Conservation (phyloP, 1,140 invertebrate genomes). For the Chlorops oryzae region DNA sequence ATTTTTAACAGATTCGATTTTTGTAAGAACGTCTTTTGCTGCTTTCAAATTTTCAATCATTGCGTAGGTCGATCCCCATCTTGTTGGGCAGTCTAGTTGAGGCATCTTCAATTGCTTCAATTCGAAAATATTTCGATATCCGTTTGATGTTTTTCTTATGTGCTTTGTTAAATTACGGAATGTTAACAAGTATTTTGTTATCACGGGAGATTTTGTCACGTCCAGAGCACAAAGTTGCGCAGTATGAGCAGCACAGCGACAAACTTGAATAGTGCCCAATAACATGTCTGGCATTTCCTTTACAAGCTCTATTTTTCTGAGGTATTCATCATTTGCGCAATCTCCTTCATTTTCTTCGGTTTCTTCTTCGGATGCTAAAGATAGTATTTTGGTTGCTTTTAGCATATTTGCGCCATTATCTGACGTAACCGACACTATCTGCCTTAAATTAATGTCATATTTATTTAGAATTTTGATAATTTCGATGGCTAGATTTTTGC, state of each 20-base stretch:
- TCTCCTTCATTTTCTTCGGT: no score
- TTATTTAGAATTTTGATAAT: slow-evolving; percentile 3
- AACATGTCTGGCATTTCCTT: slow-evolving; percentile 6
- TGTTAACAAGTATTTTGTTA: background rate
- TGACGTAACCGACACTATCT: background rate
- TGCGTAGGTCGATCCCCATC: slow-evolving; percentile 16
- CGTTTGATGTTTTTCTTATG: slow-evolving; percentile 11
- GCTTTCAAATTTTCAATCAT: slow-evolving; percentile 11
- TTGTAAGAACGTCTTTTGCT: slow-evolving; percentile 10
- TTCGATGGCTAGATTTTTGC: no score
- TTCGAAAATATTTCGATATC: slow-evolving; percentile 10
- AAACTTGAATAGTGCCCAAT: slow-evolving; percentile 8
- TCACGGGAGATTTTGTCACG: slow-evolving; percentile 8
- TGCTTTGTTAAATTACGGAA: slow-evolving; percentile 6
- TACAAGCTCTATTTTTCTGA: slow-evolving; percentile 1
- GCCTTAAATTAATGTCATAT: slow-evolving; percentile 4
- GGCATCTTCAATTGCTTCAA: slow-evolving; percentile 13
- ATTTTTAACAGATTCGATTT: slow-evolving; percentile 11
- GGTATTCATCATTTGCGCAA: no score
- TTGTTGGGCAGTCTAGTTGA: slow-evolving; percentile 15
- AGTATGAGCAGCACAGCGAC: slow-evolving; percentile 4
- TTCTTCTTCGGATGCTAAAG: no score
- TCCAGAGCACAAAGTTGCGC: slow-evolving; percentile 4
- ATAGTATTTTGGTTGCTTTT: slow-evolving; percentile 12
- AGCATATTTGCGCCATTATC: slow-evolving; percentile 7